A percentile compares a stretch with the other conserved stretches of the same genome.
Evolutionary conservation across 92 coral and sea anemone species (phyloP).

Genomic region (Phenganax marumi): DNA sequence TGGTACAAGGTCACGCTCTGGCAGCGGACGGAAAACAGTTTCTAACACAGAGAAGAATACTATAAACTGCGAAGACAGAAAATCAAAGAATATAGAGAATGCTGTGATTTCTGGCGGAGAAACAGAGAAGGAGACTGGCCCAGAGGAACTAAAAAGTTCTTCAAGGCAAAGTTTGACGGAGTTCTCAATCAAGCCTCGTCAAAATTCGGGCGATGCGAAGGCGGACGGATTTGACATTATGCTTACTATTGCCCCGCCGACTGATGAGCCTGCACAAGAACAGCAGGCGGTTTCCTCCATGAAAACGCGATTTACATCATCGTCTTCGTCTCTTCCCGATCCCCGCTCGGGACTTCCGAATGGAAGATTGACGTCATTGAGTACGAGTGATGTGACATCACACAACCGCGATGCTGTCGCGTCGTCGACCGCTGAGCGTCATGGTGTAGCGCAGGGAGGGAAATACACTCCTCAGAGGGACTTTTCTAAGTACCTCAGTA

Average conservation of each 20-base stretch:
- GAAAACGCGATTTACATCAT: constrained; percentile 20
- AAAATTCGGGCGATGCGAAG: constrained; percentile 23
- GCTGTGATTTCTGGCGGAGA: constrained; percentile 3
- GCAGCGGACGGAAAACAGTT: not conserved
- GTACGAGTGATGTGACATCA: constrained; percentile 33
- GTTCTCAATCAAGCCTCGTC: constrained; percentile 29
- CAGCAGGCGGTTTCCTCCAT: constrained; percentile 10
- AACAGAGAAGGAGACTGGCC: not conserved
- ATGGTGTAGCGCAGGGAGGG: constrained; percentile 16
- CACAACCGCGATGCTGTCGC: constrained; percentile 10
- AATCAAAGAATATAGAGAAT: not conserved
- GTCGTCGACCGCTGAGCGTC: not conserved
- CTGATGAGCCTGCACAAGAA: constrained; percentile 10
- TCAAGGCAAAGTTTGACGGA: constrained; percentile 28
- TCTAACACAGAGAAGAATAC: not conserved
- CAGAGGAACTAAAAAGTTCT: constrained; percentile 12
- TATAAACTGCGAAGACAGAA: constrained; percentile 5
- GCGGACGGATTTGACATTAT: constrained; percentile 29
- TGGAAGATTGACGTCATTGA: constrained; percentile 26
- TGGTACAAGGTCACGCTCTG: not conserved
- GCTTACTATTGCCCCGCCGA: constrained; percentile 28
- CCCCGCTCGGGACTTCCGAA: constrained; percentile 19
- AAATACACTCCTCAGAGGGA: constrained; percentile 35
- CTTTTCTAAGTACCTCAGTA: constrained; percentile 31
- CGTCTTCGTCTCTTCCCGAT: constrained; percentile 34